Conservation (phyloP, 2,113 vertebrate species). For the Oncorhynchus clarkii region DNA sequence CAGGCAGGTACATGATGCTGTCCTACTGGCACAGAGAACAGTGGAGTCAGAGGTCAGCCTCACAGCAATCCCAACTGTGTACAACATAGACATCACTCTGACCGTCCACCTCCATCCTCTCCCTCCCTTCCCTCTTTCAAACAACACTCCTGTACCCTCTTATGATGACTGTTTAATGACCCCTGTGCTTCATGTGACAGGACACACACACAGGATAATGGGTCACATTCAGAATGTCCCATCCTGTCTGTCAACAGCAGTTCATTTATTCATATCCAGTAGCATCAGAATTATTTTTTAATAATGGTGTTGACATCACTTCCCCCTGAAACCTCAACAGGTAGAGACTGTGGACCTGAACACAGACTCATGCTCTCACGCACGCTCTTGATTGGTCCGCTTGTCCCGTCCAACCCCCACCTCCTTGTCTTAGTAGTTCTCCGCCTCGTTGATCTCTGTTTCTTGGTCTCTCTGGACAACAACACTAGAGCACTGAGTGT, state of each 20-base stretch:
- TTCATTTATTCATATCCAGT: conserved; percentile 58
- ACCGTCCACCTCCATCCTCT: neutral
- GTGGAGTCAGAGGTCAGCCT: too few species aligned
- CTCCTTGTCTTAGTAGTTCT: conserved; percentile 86
- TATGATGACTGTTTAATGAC: conserved; percentile 53
- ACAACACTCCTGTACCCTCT: conserved; percentile 1
- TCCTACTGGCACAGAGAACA: neutral
- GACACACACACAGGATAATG: conserved; percentile 15
- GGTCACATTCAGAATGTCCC: conserved; percentile 10
- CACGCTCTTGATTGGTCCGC: conserved; percentile 58
- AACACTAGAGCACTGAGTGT: too few species aligned
- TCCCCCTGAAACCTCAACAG: conserved; percentile 55
- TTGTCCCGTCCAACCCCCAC: conserved; percentile 69
- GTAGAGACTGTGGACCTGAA: neutral
- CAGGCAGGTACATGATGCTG: conserved; percentile 20
- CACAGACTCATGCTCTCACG: neutral
- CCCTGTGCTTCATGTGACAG: conserved; percentile 22
- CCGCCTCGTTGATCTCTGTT: conserved; percentile 70
- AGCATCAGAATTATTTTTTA: conserved; percentile 39
- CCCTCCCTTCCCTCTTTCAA: neutral
- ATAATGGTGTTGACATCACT: conserved; percentile 57
- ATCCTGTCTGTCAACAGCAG: conserved; percentile 14
- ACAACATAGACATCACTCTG: neutral
- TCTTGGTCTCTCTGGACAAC: neutral
- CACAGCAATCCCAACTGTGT: too few species aligned